Base-by-base conservation (phyloP, 1,140 invertebrate species). In the Agrypnia vestita region DNA sequence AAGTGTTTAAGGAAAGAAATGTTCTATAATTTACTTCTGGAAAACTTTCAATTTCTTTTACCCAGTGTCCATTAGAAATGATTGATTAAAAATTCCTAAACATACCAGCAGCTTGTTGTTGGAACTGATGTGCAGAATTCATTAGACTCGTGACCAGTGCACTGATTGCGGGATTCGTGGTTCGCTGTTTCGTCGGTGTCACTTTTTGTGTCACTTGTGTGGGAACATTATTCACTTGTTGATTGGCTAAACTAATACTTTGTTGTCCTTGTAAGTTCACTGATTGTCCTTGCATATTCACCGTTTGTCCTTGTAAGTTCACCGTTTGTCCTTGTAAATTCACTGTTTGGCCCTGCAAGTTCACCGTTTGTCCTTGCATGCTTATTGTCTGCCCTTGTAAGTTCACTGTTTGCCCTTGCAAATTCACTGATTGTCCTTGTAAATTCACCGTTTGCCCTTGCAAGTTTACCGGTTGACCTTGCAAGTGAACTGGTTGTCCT, bases 121-220 rank as follows among this genome's bases (percentile, higher is more conserved):
- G 92, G 85, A 94, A 95, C 84, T 95, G 93, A 86, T 95, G 93
- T 49, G 93, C 93, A 46, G 93, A 94, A 86, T 95, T 94, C 93
- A 94, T 94, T 11, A 95, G 91, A 85, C 94, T 94, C 79, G 92
- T 94, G 56, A 94, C 93, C 80, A 95, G 91, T 78, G 94, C 94
- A 85, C 91, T 94, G 82, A 95, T 95, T 64, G 93, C 93, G 43
- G 93, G 91, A 86, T 94, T 94, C 79, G 91, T 92, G n/a, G 92
- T 91, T 83, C 93, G 89, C 76, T 92, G 91, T 84, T 93, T 93
- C 74, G 90, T 89, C 76, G 90, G 90, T 13, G 89, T 88, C 46
- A 91, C 89, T 82, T 88, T 91, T 78, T 85, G 86, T 80, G 79
- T 86, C 43, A 78, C 75, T 55, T 77, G 69, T 4, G 64, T 44